These are phyloP conservation scores for Heteromurus nitidus DNA, from an alignment of 2,888 invertebrate species.

Conservation along the genomic window DNA sequence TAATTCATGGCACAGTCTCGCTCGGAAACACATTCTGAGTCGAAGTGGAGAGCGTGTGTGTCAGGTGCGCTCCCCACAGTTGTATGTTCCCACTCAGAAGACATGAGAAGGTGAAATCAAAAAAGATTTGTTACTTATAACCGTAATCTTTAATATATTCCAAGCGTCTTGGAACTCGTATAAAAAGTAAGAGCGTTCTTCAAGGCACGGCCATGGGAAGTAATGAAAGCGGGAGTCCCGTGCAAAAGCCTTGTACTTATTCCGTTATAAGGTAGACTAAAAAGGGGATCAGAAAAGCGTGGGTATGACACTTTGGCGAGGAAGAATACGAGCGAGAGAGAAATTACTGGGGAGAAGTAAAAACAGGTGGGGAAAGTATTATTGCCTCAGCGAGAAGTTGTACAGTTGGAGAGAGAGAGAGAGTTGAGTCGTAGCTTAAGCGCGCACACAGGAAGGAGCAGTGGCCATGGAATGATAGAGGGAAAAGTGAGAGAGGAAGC, in stretches of 20 bases:
- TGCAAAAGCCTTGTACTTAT: slow-evolving; percentile 26
- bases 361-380: slow-evolving; percentile 61
- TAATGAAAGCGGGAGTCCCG: slow-evolving; percentile 41
- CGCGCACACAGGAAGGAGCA: background rate
- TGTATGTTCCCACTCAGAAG: too few species aligned
- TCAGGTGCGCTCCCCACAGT: too few species aligned
- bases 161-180: slow-evolving; percentile 28
- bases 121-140: slow-evolving; percentile 57
- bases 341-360: slow-evolving; percentile 51
- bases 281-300: slow-evolving; percentile 44
- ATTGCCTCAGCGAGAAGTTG: slow-evolving; percentile 14
- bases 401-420: slow-evolving; percentile 17
- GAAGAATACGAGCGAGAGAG: slow-evolving; percentile 32
- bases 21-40: too few species aligned
- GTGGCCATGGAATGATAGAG: background rate
- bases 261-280: slow-evolving; percentile 33
- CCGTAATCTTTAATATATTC: slow-evolving; percentile 59
- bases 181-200: slow-evolving; percentile 41
- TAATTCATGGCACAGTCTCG: too few species aligned
- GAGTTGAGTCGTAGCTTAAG: too few species aligned
- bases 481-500: background rate
- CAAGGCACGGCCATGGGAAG: slow-evolving; percentile 43
- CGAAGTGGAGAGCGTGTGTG: too few species aligned
- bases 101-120: slow-evolving; percentile 59
- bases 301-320: slow-evolving; percentile 42